Percentiles rank a stretch among this genome's conserved stretches.
Evolutionary conservation across 2,797 vertebrate genomes (phyloP).

Genomic region (Siniperca undulata): DNA sequence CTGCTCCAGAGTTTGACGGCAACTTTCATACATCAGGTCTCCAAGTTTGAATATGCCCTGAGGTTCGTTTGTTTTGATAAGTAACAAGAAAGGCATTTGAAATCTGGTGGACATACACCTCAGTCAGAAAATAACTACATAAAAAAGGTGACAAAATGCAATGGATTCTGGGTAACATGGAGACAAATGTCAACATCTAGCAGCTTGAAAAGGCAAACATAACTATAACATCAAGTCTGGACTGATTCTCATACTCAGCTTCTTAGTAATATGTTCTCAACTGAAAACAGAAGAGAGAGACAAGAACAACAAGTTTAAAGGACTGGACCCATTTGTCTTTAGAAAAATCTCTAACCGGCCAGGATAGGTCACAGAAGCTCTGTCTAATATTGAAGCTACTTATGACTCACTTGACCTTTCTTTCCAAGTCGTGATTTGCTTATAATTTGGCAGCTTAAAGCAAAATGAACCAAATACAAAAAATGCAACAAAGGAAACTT

Average conservation of each 20-base stretch:
- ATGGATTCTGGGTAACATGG: background rate
- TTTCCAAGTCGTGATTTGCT: background rate
- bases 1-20: background rate
- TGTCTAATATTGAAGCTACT: background rate
- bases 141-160: background rate
- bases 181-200: conserved; percentile 36
- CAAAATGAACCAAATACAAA: background rate
- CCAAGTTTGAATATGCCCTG: background rate
- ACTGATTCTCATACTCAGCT: conserved; percentile 4
- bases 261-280: background rate
- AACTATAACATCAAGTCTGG: conserved; percentile 15
- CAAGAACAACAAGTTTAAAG: background rate
- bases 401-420: conserved; percentile 2
- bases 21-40: background rate
- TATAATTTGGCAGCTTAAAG: conserved; percentile 2
- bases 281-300: background rate
- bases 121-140: background rate
- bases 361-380: background rate
- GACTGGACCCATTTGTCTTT: background rate
- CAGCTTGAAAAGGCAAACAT: background rate
- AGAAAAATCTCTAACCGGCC: background rate
- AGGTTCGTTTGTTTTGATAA: conserved; percentile 7
- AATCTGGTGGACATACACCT: conserved; percentile 3
- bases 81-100: background rate
- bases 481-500: conserved; percentile 15